Conservation (phyloP, 2,888 invertebrate genomes). For the Gymnoscelis rufifasciata region DNA sequence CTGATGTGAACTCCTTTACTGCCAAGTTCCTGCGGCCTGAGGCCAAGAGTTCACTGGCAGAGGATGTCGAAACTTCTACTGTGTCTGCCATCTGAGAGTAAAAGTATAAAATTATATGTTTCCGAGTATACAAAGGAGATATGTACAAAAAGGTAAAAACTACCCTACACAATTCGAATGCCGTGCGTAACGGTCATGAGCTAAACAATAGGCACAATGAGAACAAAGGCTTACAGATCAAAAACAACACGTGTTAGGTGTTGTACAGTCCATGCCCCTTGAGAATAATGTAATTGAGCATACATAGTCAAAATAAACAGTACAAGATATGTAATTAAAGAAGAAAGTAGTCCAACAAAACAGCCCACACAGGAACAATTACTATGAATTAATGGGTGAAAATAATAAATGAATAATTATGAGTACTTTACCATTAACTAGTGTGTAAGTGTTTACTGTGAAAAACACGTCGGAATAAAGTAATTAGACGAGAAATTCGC, state of each 20-base stretch:
- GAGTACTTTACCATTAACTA: too few relatives aligned
- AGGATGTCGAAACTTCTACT: conserved; percentile 62
- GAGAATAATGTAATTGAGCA: too few relatives aligned
- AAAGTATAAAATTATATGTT: background rate
- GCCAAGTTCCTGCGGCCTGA: conserved; percentile 88
- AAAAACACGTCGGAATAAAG: too few relatives aligned
- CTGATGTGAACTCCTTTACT: conserved; percentile 85
- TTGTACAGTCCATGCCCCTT: too few relatives aligned
- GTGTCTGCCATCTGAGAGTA: conserved; percentile 77
- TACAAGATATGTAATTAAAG: too few relatives aligned
- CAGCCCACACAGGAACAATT: too few relatives aligned
- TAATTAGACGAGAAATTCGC: background rate
- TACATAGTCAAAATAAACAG: too few relatives aligned
- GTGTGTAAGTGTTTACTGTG: too few relatives aligned
- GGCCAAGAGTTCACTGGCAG: conserved; percentile 80
- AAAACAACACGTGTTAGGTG: conserved; percentile 4
- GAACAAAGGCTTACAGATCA: background rate
- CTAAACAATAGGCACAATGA: background rate
- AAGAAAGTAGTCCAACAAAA: too few relatives aligned
- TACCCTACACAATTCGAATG: background rate
- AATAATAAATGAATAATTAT: too few relatives aligned
- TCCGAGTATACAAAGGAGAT: background rate
- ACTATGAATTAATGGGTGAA: too few relatives aligned
- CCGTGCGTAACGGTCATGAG: conserved; percentile 4
- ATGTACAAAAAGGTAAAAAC: background rate